Conservation (phyloP, 1,140 invertebrate genomes). For the Nasonia vitripennis region DNA sequence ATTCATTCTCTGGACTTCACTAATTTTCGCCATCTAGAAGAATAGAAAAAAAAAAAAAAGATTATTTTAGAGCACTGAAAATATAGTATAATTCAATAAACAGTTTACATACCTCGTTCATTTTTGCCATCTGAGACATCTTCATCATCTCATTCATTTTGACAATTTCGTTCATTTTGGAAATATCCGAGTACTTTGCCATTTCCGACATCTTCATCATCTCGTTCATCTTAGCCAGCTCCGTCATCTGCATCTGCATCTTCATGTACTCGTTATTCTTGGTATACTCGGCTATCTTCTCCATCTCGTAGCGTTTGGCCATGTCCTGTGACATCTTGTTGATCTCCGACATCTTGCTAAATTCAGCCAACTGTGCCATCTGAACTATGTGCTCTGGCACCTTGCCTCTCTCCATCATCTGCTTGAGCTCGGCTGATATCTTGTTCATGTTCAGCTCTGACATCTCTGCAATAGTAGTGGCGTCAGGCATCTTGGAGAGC, state of each 20-base stretch:
- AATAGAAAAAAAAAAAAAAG: neutral
- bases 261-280: constrained; percentile 72
- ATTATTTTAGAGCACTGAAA: neutral
- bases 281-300: constrained; percentile 72
- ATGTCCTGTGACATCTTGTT: constrained; percentile 73
- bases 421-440: constrained; percentile 72
- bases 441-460: constrained; percentile 74
- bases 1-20: constrained; percentile 72
- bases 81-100: neutral
- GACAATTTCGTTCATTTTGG: constrained; percentile 68
- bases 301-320: constrained; percentile 73
- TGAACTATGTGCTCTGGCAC: constrained; percentile 74
- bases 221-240: constrained; percentile 72
- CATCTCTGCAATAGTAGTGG: constrained; percentile 71
- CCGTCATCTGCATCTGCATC: constrained; percentile 72
- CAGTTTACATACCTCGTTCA: constrained; percentile 52
- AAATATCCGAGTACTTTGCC: constrained; percentile 72
- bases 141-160: constrained; percentile 74
- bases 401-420: constrained; percentile 74
- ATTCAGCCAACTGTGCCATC: constrained; percentile 73
- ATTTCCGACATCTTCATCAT: constrained; percentile 73
- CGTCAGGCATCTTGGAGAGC: constrained; percentile 71
- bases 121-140: constrained; percentile 71
- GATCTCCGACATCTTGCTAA: constrained; percentile 72
- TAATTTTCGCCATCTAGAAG: constrained; percentile 63